Evolutionary conservation across 1,140 invertebrate species (phyloP), one percentile per base, ranked within the genome.

Genomic region (Ctenoplectra terminalis): DNA sequence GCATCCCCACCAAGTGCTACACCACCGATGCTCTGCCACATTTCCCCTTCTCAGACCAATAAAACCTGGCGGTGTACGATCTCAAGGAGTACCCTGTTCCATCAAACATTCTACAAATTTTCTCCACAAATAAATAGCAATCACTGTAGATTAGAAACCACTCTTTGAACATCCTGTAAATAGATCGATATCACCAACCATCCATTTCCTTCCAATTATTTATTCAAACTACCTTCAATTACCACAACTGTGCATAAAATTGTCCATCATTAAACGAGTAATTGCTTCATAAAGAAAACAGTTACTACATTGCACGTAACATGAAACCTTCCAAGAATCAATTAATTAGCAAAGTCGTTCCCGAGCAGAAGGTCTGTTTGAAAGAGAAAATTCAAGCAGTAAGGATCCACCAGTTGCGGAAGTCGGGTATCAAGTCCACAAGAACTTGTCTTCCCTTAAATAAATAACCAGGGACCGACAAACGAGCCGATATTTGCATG

Each of bases 11-110:
- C 50, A 31, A n/a, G 26, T 43, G 63, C 17, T 34, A 69, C 74
- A 29, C 1, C 74, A 29, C 64, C 69, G 76, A 37, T 40, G 26
- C 69, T 48, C 26, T 31, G 56, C 20, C 34, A 52, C n/a, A 31
- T 0, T 72, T 43, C 48, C 58, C 77, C 58, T 64, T 34, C 70
- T 37, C 11, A 20, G 34, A 40, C 77, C 56, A 46, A 54, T 54
- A 54, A 73, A 80, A 56, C 17, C 0, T 34, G 70, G 15, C 17
- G 15, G 9, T 52, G 69, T 80, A 73, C 13, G 3, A 63, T 54
- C 23, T 8, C 4, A 8, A 20, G 15, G 4, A 29, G 69, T 17
- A 11, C 69, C 77, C 70, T 40, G 69, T 40, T 13, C 50, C 11
- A 11, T 26, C 20, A 9, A n/a, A 63, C 43, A 52, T 63, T 79